These are phyloP conservation scores for Erpobdella octoculata DNA, from an alignment of 2,888 invertebrate genomes.

Conservation along the genomic window DNA sequence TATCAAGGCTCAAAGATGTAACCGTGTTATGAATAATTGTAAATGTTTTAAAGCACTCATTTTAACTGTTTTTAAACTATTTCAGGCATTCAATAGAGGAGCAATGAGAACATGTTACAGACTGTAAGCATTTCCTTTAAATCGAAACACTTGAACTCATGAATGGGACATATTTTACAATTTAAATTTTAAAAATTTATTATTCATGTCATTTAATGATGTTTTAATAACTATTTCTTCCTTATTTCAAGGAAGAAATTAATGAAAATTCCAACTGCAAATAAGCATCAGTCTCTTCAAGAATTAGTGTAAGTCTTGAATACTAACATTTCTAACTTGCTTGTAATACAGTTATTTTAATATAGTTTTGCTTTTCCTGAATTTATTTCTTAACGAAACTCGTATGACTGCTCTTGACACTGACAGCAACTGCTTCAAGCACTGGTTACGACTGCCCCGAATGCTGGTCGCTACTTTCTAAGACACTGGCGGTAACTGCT, in stretches of 20 bases:
- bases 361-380: too few species aligned
- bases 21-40: too few species aligned
- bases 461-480: too few species aligned
- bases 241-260: not conserved
- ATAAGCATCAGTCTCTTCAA: not conserved
- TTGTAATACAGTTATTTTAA: not conserved
- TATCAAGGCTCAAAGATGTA: too few species aligned
- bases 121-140: conserved; percentile 51
- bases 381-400: too few species aligned
- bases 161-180: not conserved
- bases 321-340: not conserved
- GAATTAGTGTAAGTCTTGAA: not conserved
- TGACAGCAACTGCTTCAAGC: too few species aligned
- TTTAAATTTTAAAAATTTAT: not conserved
- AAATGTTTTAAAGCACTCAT: too few species aligned
- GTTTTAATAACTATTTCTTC: not conserved
- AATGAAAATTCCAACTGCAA: not conserved
- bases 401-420: too few species aligned
- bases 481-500: too few species aligned
- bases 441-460: too few species aligned
- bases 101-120: conserved; percentile 59
- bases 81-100: conserved; percentile 56
- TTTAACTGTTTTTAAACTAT: conserved; percentile 34
- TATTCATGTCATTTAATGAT: not conserved
- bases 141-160: not conserved